Base-by-base conservation (phyloP, 1,140 invertebrate genomes). In the Nilaparvata lugens region DNA sequence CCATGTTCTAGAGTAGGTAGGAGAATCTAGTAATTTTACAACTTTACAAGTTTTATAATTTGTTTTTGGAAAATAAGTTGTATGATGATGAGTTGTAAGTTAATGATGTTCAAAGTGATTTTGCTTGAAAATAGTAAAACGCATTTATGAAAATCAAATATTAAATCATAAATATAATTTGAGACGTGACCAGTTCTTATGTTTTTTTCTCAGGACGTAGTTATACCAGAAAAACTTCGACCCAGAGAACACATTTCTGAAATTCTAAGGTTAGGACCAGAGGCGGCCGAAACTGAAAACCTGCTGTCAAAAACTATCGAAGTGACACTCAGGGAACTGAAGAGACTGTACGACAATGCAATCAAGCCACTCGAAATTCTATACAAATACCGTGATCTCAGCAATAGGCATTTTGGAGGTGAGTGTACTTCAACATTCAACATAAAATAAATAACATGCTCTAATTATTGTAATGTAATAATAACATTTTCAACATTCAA, bases 371-470 rank as follows among this genome's bases (percentile, higher is more conserved):
- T 96, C 67, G 94, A 96, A 78, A 82, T 79, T 9, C 73, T 93
- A 16, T 96, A 94, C 73, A 95, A 94, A 73, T 96, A 95, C 69
- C 82, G 89, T 68, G 91, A 95, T 71, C 80, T 96, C 42, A 95
- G 91, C 69, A 94, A 94, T 69, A 81, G 93, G 63, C 90, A 93
- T 75, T 93, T 93, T 70, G 89, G 90, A 74, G 83, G 83, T 84
- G 70, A 68, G 59, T 62, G 24, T 18, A 19, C 52, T n/a, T n/a
- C n/a, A n/a, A 16, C n/a, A 35, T 40, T 40, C 28, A n/a, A n/a
- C n/a, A n/a, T n/a, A n/a, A n/a, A n/a, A n/a, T n/a, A n/a, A n/a
- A n/a, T 40, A 58, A 56, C n/a, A 35, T 60, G 18, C 1, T 18
- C 9, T 25, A 62, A 38, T 6, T 9, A n/a, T 19, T 56, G 14